Base-by-base conservation (phyloP, 64 coral and sea anemone species). In the Montipora cactus region DNA sequence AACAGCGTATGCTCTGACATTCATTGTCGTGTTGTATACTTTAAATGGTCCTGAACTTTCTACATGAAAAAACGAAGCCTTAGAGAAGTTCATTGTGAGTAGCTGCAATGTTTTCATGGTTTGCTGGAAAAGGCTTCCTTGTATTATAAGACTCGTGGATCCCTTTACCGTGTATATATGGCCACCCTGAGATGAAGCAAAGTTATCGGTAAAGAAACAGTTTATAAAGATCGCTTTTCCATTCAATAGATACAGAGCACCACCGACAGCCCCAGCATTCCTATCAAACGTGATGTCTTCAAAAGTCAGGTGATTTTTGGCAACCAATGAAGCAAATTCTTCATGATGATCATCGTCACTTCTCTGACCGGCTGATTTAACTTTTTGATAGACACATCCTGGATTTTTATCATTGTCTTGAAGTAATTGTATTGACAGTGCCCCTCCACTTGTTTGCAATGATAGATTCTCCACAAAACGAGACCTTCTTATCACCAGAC, bases 111-210 rank as follows among this genome's bases (percentile, higher is more conserved):
- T 21, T 2, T 11, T 0, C 23, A 19, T 12, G 4, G 11, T 87
- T n/a, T 90, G 93, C 10, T 47, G 44, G 83, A 95, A 84, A n/a
- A 64, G 22, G n/a, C 79, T 77, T 59, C 72, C 66, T 18, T 51
- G 81, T 49, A 95, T 64, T 51, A 21, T 16, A 5, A 95, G n/a
- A 68, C 81, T 95, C n/a, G 93, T 87, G 18, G 93, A 90, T 47
- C 83, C 83, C 12, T 44, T 57, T 0, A 14, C 8, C 1, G 68
- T 55, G 1, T 47, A 19, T 21, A 96, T 48, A 25, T 89, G 83
- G 1, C 91, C 95, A 19, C 91, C 91, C 90, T 72, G 81, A 67
- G 83, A 4, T 1, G 46, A 44, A 44, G 88, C 88, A 82, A 94
- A 91, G 46, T 76, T 76, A 37, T 76, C 25, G 8, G 46, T 44